Evolutionary conservation across 2,797 vertebrate species (phyloP).

Genomic region (Danionella dracula): DNA sequence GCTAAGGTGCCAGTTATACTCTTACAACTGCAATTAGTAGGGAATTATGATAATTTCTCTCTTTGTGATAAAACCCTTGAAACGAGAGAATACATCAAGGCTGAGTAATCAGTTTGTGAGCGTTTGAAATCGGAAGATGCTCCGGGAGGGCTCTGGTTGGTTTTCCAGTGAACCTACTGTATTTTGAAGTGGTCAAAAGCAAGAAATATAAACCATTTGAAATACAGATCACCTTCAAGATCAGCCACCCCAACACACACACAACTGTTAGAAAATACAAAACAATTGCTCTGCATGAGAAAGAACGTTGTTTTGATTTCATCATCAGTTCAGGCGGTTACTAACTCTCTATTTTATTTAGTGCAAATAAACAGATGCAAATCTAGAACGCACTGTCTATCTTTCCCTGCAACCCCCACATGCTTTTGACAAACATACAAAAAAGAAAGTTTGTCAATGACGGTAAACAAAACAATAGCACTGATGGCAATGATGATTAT

Average conservation of each 20-base stretch:
- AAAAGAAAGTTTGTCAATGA: too few relatives aligned
- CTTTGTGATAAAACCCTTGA: constrained; percentile 12
- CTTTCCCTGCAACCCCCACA: too few relatives aligned
- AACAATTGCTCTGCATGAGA: background rate
- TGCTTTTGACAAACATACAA: too few relatives aligned
- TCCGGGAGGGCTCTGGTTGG: background rate
- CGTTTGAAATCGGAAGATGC: background rate
- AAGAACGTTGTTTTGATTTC: background rate
- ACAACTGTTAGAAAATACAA: too few relatives aligned
- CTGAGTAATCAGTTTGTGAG: constrained; percentile 22
- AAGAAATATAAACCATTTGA: background rate
- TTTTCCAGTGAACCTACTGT: background rate
- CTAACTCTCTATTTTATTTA: background rate
- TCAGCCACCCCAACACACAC: too few relatives aligned
- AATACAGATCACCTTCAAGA: background rate
- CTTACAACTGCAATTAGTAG: constrained; percentile 32
- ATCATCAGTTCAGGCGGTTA: background rate
- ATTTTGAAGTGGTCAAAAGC: background rate
- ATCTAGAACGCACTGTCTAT: background rate
- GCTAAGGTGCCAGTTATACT: constrained; percentile 41
- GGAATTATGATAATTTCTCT: constrained; percentile 21
- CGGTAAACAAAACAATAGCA: too few relatives aligned
- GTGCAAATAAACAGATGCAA: background rate
- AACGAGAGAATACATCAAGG: constrained; percentile 18
- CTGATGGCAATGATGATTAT: too few relatives aligned